Conservation (phyloP, 1,140 invertebrate species). For the Pantala flavescens region DNA sequence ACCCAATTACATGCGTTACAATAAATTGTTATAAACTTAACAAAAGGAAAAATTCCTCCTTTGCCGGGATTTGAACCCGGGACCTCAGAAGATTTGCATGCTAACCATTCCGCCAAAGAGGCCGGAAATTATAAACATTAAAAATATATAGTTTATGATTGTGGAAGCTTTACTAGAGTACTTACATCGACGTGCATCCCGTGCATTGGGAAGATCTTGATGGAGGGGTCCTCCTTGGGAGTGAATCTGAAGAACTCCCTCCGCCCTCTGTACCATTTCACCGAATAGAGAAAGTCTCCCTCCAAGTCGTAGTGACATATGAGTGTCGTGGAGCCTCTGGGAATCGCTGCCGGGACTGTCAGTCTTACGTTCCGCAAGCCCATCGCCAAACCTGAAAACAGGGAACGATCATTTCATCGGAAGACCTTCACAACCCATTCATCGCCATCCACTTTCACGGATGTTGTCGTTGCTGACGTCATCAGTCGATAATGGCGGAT, state of each 20-base stretch:
- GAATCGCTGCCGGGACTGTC: constrained; percentile 48
- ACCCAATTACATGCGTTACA: too few species aligned
- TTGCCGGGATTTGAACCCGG: too few species aligned
- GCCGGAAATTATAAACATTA: too few species aligned
- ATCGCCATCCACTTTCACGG: too few species aligned
- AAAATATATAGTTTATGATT: too few species aligned
- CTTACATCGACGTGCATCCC: constrained; percentile 67
- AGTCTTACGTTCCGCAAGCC: constrained; percentile 37
- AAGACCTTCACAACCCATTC: too few species aligned
- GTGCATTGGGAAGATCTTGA: constrained; percentile 55
- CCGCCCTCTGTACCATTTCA: constrained; percentile 72
- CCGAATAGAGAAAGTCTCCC: constrained; percentile 55
- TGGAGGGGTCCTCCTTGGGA: constrained; percentile 51
- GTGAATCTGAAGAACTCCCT: constrained; percentile 61
- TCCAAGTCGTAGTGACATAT: constrained; percentile 65
- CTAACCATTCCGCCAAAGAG: too few species aligned
- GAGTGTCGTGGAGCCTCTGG: constrained; percentile 50
- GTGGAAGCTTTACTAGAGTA: constrained; percentile 25
- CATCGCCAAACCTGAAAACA: background rate
- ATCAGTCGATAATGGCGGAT: too few species aligned
- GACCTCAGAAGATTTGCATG: too few species aligned
- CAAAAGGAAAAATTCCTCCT: too few species aligned
- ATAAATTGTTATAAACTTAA: too few species aligned
- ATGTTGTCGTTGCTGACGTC: too few species aligned
- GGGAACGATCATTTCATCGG: background rate